These are phyloP conservation scores for Craterocephalus amniculus DNA, from an alignment of 2,797 vertebrate species.

Conservation along the genomic window DNA sequence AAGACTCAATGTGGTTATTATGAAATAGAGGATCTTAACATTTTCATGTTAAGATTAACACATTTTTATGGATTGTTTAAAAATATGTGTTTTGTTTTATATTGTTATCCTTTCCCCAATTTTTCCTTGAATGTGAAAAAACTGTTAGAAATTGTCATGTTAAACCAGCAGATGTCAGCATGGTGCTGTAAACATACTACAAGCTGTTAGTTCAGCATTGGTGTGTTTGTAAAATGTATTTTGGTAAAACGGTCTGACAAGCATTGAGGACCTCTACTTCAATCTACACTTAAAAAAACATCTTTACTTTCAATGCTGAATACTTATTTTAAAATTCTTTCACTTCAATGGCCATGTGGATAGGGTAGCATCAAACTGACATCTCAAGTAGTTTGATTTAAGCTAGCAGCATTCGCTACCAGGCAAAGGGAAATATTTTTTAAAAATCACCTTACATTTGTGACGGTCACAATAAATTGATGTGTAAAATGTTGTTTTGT, in stretches of 20 bases:
- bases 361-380: not conserved
- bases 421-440: not conserved
- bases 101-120: not conserved
- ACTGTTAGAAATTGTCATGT: not conserved
- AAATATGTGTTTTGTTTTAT: not conserved
- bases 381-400: not conserved
- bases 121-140: not conserved
- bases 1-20: too few relatives aligned
- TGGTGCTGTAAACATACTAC: not conserved
- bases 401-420: not conserved
- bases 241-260: not conserved
- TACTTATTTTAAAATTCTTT: not conserved
- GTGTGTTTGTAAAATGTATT: not conserved
- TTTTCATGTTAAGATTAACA: too few relatives aligned
- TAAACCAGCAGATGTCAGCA: slow-evolving; percentile 63
- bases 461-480: not conserved
- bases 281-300: too few relatives aligned
- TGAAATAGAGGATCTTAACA: not conserved
- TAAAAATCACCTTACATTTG: not conserved
- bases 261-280: too few relatives aligned
- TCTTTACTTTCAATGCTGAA: too few relatives aligned
- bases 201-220: not conserved
- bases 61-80: too few relatives aligned
- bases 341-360: not conserved
- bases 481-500: not conserved